phyloP scores from a whole-genome alignment of 2,888 invertebrate genomes.

The Sarcophaga variegata region DNA sequence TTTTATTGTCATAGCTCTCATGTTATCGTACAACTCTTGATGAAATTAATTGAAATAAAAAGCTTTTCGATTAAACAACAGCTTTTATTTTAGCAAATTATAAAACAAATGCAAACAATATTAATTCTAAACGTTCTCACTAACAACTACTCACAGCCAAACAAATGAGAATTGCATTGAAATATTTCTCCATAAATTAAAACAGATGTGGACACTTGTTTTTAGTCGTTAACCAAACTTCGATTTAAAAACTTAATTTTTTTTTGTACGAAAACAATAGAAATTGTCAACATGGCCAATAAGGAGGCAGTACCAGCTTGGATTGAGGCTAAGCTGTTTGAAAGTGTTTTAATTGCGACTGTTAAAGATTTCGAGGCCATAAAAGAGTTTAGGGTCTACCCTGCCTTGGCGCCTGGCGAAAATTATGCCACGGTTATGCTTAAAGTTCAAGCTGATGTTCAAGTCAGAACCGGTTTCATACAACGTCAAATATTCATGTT shows the following conservation, averaged over 20 bases:
- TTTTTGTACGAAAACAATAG: constrained; percentile 45
- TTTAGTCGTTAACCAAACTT: constrained; percentile 8
- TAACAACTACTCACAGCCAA: not conserved
- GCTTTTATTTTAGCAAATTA: too few species aligned
- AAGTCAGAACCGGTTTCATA: constrained; percentile 41
- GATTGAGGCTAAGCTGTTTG: constrained; percentile 74
- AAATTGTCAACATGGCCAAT: constrained; percentile 38
- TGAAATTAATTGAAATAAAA: too few species aligned
- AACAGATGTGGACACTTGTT: not conserved
- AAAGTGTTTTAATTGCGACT: constrained; percentile 70
- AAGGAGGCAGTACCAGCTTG: constrained; percentile 72
- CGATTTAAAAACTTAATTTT: not conserved
- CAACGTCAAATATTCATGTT: constrained; percentile 74
- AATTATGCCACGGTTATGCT: constrained; percentile 77
- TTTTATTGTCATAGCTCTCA: too few species aligned
- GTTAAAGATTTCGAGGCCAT: constrained; percentile 71
- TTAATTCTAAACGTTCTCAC: not conserved
- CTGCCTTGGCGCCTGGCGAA: constrained; percentile 75
- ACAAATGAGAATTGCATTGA: not conserved
- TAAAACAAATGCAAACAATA: too few species aligned
- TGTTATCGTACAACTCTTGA: too few species aligned
- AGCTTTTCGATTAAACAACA: too few species aligned
- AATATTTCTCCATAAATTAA: not conserved
- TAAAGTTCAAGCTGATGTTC: constrained; percentile 73
- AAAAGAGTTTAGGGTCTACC: constrained; percentile 70